Percentiles rank a stretch among this genome's conserved stretches.
phyloP scores from a whole-genome alignment of 2,113 vertebrate species.

The Ageneiosus marmoratus region DNA sequence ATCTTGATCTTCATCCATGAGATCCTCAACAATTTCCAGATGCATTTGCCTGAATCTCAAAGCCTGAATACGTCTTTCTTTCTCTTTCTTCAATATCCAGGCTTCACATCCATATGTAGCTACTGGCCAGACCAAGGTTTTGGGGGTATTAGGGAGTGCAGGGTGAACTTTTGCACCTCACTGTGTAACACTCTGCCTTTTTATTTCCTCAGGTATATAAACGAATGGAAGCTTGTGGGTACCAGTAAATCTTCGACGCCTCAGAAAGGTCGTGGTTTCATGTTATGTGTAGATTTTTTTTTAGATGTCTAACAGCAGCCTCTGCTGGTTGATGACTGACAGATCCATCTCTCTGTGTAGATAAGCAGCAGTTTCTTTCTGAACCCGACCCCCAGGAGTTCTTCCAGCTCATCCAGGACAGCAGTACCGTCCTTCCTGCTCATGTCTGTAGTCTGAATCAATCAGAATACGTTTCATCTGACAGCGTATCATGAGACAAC shows the following conservation, averaged over 20 bases:
- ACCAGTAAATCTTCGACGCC: constrained; percentile 5
- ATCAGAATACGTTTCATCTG: no score
- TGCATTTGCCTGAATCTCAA: no score
- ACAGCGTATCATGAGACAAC: no score
- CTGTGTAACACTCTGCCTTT: neutral
- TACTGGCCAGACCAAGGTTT: no score
- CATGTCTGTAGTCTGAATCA: neutral
- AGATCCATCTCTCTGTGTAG: neutral
- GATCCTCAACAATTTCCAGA: no score
- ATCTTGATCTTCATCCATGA: no score
- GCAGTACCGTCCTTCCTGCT: neutral
- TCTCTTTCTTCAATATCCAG: no score
- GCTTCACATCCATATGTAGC: no score
- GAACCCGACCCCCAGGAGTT: neutral
- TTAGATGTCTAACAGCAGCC: constrained; percentile 18
- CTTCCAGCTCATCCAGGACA: neutral
- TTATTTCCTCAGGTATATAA: constrained; percentile 8
- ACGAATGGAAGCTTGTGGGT: neutral
- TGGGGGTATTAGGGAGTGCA: neutral
- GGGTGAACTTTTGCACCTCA: neutral
- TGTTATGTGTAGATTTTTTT: neutral
- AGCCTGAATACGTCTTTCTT: no score
- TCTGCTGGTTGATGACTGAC: constrained; percentile 35
- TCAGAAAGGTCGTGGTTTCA: neutral
- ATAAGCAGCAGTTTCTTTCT: neutral